Evolutionary conservation across 2,113 vertebrate genomes (phyloP), one percentile per base, ranked within the genome.

Genomic region (Grammomys surdaster): DNA sequence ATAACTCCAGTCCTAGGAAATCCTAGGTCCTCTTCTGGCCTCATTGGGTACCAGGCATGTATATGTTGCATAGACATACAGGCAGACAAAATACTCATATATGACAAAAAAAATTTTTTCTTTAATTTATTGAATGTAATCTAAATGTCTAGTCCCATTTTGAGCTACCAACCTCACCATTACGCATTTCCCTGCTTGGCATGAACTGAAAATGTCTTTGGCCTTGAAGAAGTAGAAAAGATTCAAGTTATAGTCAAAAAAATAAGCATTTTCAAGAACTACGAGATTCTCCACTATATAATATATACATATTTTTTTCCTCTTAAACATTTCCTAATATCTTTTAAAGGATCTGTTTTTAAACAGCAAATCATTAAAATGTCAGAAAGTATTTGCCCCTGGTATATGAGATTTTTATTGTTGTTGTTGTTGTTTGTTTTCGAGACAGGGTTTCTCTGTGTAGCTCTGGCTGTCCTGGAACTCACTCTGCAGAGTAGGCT

Each of bases 301-400:
- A 69, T 89, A 77, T 69, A 89, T 54, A 65, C 46, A 51, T 67
- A 81, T 69, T 69, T 80, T 78, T 78, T 63, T 91, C 31, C 65
- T 90, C 63, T 94, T 67, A 95, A 67, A 93, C n/a, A 93, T 89
- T 56, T 89, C 13, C 69, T 72, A 91, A 24, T 13, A 88, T 84
- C 56, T 94, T 88, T 93, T 82, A 88, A 26, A 94, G 14, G 82
- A 46, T 96, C 90, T 90, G 82, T 56, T 76, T 95, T 93, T 86
- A 91, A 88, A 91, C 8, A 91, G 46, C 60, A 96, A 95, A 40
- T 26, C 88, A 95, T 63, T 95, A 86, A 89, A 86, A 97, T 92
- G 56, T 78, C 40, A 95, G 40, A 84, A 81, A 88, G 82, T 95
- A 65, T 51, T 96, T 46, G 70, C 4, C 78, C 78, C 67, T 77